Conservation (phyloP, 2,113 vertebrate genomes). For the Sander vitreus region DNA sequence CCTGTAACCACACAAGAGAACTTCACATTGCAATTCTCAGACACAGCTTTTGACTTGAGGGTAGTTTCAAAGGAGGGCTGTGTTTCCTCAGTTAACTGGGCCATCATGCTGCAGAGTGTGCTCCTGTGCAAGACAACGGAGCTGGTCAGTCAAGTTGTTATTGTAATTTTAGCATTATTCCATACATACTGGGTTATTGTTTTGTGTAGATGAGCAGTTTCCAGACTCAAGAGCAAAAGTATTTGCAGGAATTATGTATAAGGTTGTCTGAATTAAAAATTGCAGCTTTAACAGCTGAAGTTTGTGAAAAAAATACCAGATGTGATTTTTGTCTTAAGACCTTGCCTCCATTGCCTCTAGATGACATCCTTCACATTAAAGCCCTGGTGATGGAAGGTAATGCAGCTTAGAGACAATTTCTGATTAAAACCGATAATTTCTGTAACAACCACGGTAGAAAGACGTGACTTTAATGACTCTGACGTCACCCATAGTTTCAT, state of each 20-base stretch:
- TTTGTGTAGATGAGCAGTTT: neutral
- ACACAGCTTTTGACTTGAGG: constrained; percentile 94
- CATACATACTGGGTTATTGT: neutral
- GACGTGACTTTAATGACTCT: neutral
- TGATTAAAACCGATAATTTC: neutral
- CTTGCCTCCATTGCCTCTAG: neutral
- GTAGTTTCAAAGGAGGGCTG: constrained; percentile 94
- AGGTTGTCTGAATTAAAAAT: neutral
- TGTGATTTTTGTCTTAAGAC: neutral
- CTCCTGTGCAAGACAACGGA: constrained; percentile 85
- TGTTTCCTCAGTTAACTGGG: constrained; percentile 95
- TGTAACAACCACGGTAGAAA: neutral
- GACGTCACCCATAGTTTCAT: neutral
- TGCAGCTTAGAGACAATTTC: neutral
- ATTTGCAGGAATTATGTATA: neutral
- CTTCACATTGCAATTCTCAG: constrained; percentile 91
- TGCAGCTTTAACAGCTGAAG: neutral
- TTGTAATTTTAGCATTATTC: neutral
- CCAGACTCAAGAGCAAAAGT: neutral
- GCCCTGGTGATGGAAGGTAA: neutral
- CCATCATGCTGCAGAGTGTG: constrained; percentile 96
- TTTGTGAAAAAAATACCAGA: neutral
- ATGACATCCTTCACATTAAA: neutral
- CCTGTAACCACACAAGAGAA: constrained; percentile 96
- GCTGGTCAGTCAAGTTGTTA: constrained; percentile 4